Conservation (phyloP, 1,140 invertebrate species). For the Spodoptera litura region DNA sequence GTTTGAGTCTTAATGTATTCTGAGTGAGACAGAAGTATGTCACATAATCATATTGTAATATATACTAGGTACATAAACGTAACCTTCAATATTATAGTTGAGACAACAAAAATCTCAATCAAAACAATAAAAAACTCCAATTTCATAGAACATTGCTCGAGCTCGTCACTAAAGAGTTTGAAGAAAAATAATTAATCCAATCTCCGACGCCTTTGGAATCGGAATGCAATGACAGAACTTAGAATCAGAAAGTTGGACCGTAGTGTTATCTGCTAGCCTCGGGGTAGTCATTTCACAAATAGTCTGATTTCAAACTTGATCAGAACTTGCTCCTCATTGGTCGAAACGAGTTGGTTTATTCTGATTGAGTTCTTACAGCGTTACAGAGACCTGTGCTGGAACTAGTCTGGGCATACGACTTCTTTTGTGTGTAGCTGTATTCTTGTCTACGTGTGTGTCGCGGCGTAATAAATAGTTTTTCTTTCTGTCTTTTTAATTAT, state of each 20-base stretch:
- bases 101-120: background rate
- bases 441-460: too few species aligned
- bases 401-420: too few species aligned
- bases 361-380: constrained; percentile 19
- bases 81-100: too few species aligned
- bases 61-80: too few species aligned
- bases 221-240: constrained; percentile 15
- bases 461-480: too few species aligned
- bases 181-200: constrained; percentile 34
- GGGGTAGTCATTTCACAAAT: constrained; percentile 38
- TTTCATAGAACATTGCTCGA: background rate
- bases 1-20: too few species aligned
- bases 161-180: background rate
- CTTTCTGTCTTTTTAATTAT: too few species aligned
- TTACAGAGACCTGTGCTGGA: background rate
- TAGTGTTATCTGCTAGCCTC: constrained; percentile 9
- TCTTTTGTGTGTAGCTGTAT: too few species aligned
- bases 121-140: background rate
- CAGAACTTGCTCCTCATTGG: constrained; percentile 17
- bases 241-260: constrained; percentile 11
- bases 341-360: constrained; percentile 16
- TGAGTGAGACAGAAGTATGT: too few species aligned
- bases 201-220: constrained; percentile 12
- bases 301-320: constrained; percentile 29
- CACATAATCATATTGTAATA: too few species aligned